Evolutionary conservation across 2,113 vertebrate genomes (phyloP), one percentile per base, ranked within the genome.

Genomic region (Elanus axillaris): DNA sequence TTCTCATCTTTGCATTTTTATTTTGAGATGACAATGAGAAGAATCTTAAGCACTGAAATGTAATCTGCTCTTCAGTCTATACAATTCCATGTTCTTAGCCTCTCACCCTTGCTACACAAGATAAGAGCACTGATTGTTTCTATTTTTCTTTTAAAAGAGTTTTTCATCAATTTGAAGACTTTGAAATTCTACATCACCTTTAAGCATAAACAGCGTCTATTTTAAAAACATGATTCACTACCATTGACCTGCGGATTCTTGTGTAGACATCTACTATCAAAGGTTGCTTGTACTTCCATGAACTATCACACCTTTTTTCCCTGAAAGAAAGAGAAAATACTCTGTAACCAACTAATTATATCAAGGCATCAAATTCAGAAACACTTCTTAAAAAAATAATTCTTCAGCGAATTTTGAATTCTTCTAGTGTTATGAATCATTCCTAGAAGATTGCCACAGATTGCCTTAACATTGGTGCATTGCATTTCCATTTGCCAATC

Each of bases 121-220:
- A 29, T 50, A 52, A 67, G 42, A 69, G 27, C 27, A 72, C 21
- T 68, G 50, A 16, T 63, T 64, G 42, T 50, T 86, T 89, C 45
- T 86, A 6, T 3, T 56, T 93, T 71, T 64, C 42, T 85, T 95
- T 84, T 68, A 3, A 42, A 40, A 34, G 12, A n/a, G 34, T 25
- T 94, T 88, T 95, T 58, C 50, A 92, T 88, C 4, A 38, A 4
- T 56, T 56, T 87, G 67, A 92, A 87, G 72, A 72, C 64, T 93
- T 13, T 38, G 53, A 95, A 75, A 66, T 64, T 91, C 71, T 79
- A 69, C 47, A 76, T 83, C 93, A 93, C 91, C 88, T 97, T 82
- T 48, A 69, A 87, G 42, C 25, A 76, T 85, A 79, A 89, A 90
- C 42, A 86, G 43, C 34, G 18, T 91, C 34, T 78, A 4, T 76